Evolutionary conservation across 2,113 vertebrate genomes (phyloP), one percentile per base, ranked within the genome.

Genomic region (Pomatorhinus ruficollis): DNA sequence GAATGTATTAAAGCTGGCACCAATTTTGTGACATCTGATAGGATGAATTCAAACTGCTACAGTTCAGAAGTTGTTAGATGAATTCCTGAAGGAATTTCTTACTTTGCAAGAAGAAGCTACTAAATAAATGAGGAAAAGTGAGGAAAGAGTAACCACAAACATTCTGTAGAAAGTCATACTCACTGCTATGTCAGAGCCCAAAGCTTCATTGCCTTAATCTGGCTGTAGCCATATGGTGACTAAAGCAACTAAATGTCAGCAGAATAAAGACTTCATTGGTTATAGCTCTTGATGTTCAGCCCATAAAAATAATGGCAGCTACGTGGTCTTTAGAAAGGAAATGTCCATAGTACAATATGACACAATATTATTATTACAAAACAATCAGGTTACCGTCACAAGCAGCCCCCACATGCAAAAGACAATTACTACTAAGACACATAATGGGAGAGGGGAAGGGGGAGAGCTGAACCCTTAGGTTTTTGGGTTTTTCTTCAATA

Each of bases 391-490:
- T 45, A 45, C 3, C 9, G 2, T 2, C 4, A 31, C 31, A 59
- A 44, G 21, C 33, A 66, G 12, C 11, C 22, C 10, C 8, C 25
- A 37, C 5, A 37, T 21, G 24, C 12, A 87, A 61, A 75, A 53
- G 2, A 2, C 22, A 35, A 5, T 49, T 71, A 22, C 5, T 25
- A 56, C 7, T 50, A 70, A 61, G 10, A 45, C 24, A 59, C 4
- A 27, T 28, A 52, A 47, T 33, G 39, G 9, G 6, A 35, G 15
- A 20, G 11, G 7, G 7, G 4, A 2, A 22, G 12, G 1, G 9
- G 6, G 14, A 47, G 21, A 79, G 17, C 7, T 33, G 30, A 71
- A 40, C 2, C 1, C 11, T 71, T 39, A 13, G 6, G 5, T 12
- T 68, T n/a, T n/a, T n/a, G n/a, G n/a, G n/a, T 40, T 15, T 64